phyloP scores from a whole-genome alignment of 1,140 invertebrate species.

The Latrodectus geometricus region DNA sequence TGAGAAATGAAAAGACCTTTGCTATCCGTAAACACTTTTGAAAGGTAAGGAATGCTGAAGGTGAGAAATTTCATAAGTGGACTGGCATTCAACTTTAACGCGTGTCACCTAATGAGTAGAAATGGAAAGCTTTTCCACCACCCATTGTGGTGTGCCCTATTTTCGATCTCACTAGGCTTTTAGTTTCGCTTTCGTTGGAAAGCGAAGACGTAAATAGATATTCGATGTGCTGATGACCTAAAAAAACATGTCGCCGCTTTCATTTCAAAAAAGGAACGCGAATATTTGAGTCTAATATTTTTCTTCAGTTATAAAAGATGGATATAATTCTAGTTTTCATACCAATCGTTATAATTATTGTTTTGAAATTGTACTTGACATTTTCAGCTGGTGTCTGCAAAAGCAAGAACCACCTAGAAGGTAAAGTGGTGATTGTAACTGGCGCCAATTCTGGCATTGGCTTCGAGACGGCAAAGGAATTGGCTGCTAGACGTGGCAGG shows the following conservation, averaged over 20 bases:
- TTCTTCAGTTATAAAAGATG: too few relatives aligned
- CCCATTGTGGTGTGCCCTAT: neutral
- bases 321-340: too few relatives aligned
- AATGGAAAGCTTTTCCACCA: too few relatives aligned
- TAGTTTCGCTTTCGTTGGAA: neutral
- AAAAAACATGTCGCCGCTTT: neutral
- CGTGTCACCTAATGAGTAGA: too few relatives aligned
- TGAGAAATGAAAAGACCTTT: too few relatives aligned
- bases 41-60: too few relatives aligned
- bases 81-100: too few relatives aligned
- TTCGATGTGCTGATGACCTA: constrained; percentile 28
- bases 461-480: constrained; percentile 80
- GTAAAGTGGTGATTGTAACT: constrained; percentile 85
- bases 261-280: too few relatives aligned
- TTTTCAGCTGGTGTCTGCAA: constrained; percentile 24
- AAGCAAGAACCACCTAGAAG: constrained; percentile 67
- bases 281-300: too few relatives aligned
- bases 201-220: too few relatives aligned
- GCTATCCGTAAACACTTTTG: too few relatives aligned
- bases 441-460: constrained; percentile 91
- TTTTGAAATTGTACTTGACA: constrained; percentile 19
- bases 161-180: neutral
- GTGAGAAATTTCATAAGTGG: too few relatives aligned
- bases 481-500: constrained; percentile 80
- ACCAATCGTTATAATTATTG: neutral